phyloP scores from a whole-genome alignment of 2,888 invertebrate genomes.

The Cotesia congregata region DNA sequence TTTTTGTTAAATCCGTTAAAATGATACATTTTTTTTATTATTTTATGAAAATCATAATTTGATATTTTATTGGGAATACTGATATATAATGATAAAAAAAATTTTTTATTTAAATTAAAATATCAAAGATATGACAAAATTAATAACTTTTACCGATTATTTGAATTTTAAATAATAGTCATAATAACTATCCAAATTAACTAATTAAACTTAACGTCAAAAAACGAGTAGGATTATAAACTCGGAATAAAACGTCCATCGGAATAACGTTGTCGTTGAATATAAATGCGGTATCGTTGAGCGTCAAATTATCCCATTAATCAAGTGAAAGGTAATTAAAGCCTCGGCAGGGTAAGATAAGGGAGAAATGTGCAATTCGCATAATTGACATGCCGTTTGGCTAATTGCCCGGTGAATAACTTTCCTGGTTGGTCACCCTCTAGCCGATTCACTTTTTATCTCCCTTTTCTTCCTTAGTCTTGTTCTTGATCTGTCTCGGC shows the following conservation, averaged over 20 bases:
- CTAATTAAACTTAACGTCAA: neutral
- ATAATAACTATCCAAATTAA: too few relatives aligned
- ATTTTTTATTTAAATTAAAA: too few relatives aligned
- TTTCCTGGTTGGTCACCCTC: conserved; percentile 30
- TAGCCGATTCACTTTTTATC: conserved; percentile 34
- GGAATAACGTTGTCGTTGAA: neutral
- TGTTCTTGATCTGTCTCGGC: too few relatives aligned
- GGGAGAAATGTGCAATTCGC: conserved; percentile 26
- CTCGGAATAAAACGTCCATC: neutral
- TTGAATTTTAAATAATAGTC: too few relatives aligned
- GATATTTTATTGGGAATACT: too few relatives aligned
- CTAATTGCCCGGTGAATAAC: conserved; percentile 36
- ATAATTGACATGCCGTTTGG: conserved; percentile 38
- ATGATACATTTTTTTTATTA: too few relatives aligned
- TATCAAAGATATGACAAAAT: too few relatives aligned
- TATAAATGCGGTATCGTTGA: conserved; percentile 32
- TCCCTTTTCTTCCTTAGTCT: neutral
- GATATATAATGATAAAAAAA: too few relatives aligned
- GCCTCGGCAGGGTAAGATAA: conserved; percentile 25
- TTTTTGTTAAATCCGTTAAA: too few relatives aligned
- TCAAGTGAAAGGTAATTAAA: conserved; percentile 37
- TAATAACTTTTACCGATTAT: too few relatives aligned
- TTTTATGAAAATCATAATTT: too few relatives aligned
- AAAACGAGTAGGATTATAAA: neutral
- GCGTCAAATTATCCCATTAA: conserved; percentile 33